Percentiles rank a stretch among this genome's conserved stretches.
Conservation (phyloP, 2,797 vertebrate genomes). For the Neoniphon sammara region DNA sequence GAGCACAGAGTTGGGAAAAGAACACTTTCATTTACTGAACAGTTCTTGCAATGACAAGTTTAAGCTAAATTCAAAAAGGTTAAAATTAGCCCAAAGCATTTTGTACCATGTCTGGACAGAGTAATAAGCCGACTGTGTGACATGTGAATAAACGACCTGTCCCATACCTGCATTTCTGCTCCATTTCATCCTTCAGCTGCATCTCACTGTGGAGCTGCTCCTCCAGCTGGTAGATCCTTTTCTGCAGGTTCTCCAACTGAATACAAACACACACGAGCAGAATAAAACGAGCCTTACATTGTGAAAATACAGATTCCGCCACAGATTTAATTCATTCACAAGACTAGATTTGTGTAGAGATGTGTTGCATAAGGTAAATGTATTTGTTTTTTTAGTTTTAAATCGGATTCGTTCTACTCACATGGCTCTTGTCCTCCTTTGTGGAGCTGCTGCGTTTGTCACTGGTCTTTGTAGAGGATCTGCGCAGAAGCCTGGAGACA, state of each 20-base stretch:
- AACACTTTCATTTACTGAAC: neutral
- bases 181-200: conserved; percentile 98
- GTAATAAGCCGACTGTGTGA: neutral
- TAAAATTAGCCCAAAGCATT: neutral
- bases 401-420: conserved; percentile 74
- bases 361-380: neutral
- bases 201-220: conserved; percentile 97
- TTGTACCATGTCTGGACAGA: conserved; percentile 5
- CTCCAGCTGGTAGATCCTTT: conserved; percentile 95
- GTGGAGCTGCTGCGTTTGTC: conserved; percentile 89
- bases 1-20: conserved; percentile 31
- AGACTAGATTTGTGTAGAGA: neutral
- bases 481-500: conserved; percentile 83
- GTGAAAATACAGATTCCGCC: neutral
- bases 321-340: neutral
- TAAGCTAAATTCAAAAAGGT: neutral
- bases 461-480: conserved; percentile 86
- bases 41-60: neutral
- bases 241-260: conserved; percentile 96
- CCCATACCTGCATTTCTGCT: conserved; percentile 95
- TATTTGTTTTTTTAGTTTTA: neutral
- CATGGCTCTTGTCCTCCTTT: conserved; percentile 94
- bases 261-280: conserved; percentile 39
- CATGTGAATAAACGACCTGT: neutral
- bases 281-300: neutral